phyloP scores from a whole-genome alignment of 2,113 vertebrate genomes.

The Chitala chitala region DNA sequence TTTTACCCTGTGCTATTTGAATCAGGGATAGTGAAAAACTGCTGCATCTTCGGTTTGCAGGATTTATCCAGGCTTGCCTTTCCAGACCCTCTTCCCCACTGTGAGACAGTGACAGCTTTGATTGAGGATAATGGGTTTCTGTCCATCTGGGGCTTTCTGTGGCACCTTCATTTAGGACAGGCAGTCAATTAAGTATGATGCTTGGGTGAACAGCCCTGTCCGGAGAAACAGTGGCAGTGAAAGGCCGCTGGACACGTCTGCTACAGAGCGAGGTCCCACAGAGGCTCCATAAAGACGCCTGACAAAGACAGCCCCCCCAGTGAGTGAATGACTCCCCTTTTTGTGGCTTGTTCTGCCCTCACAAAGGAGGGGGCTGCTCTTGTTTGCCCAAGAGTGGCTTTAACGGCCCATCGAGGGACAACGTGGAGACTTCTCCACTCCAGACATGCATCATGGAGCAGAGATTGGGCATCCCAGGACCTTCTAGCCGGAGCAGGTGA shows the following conservation, averaged over 20 bases:
- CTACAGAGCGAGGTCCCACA: conserved; percentile 81
- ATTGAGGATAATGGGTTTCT: conserved; percentile 51
- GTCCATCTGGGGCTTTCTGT: conserved; percentile 52
- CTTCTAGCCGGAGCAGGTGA: conserved; percentile 86
- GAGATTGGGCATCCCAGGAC: conserved; percentile 73
- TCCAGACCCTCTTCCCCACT: conserved; percentile 40
- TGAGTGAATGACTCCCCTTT: conserved; percentile 81
- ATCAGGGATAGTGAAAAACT: neutral
- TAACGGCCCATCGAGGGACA: conserved; percentile 84
- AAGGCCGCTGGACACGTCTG: conserved; percentile 86
- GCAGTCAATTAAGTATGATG: conserved; percentile 99
- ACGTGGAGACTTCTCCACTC: conserved; percentile 81
- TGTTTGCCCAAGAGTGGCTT: conserved; percentile 94
- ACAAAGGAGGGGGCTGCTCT: conserved; percentile 91
- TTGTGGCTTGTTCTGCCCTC: conserved; percentile 76
- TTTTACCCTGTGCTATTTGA: neutral
- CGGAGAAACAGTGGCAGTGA: conserved; percentile 78
- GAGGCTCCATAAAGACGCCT: conserved; percentile 79
- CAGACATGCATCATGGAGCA: conserved; percentile 81
- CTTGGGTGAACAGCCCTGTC: conserved; percentile 91
- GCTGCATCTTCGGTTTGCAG: neutral
- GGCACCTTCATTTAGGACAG: conserved; percentile 60
- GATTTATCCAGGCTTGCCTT: conserved; percentile 33
- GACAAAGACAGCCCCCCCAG: conserved; percentile 85
- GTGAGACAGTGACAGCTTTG: conserved; percentile 37